Conservation (phyloP, 2,113 vertebrate genomes). For the Odobenus rosmarus region DNA sequence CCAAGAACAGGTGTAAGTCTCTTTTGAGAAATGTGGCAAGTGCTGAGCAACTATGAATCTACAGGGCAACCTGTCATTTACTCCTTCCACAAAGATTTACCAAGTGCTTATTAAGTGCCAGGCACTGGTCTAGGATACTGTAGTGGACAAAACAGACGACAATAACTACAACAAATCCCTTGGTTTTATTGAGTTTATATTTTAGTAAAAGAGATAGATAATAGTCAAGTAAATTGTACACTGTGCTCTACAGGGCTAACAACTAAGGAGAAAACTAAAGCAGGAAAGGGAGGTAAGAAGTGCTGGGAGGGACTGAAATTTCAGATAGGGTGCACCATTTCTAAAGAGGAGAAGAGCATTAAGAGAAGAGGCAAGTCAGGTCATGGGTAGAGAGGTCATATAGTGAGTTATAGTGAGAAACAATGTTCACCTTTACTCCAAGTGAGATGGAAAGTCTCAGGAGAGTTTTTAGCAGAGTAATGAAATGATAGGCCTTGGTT, state of each 20-base stretch:
- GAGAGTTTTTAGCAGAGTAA: not conserved
- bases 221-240: not conserved
- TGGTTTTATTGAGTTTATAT: not conserved
- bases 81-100: not conserved
- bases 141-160: not conserved
- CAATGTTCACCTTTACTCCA: not conserved
- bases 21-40: not conserved
- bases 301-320: not conserved
- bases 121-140: not conserved
- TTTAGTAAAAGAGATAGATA: not conserved
- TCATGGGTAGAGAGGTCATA: not conserved
- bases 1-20: not conserved
- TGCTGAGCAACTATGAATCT: not conserved
- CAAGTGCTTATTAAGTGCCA: not conserved
- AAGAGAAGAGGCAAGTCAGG: not conserved
- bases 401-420: not conserved
- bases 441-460: not conserved
- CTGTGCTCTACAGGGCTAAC: not conserved
- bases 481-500: not conserved
- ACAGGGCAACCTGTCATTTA: not conserved
- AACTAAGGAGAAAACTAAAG: not conserved
- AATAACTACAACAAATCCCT: not conserved
- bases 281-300: not conserved
- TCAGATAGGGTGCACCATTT: accelerated
- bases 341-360: not conserved